These are phyloP conservation scores for Xyrauchen texanus DNA, from an alignment of 2,113 vertebrate species.

Conservation along the genomic window DNA sequence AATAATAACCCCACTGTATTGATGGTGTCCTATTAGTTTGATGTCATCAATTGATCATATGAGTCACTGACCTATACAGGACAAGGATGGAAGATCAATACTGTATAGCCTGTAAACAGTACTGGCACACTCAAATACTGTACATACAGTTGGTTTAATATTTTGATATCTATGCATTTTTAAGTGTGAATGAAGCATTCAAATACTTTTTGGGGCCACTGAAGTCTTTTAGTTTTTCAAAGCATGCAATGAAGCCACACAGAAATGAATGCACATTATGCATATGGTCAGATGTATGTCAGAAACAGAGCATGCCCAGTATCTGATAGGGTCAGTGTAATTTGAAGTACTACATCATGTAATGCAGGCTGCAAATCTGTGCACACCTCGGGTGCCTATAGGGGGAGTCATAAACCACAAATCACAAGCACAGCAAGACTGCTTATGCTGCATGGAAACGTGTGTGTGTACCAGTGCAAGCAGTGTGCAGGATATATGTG, in stretches of 20 bases:
- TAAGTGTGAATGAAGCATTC: too few species aligned
- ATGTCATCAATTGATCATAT: neutral
- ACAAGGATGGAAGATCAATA: neutral
- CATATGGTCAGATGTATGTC: too few species aligned
- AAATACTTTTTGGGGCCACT: too few species aligned
- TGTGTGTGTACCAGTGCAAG: too few species aligned
- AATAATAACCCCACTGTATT: neutral
- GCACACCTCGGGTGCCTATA: neutral
- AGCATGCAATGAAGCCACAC: too few species aligned
- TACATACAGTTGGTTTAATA: too few species aligned
- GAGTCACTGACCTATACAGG: conserved; percentile 7
- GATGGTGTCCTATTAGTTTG: neutral
- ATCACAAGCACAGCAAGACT: neutral
- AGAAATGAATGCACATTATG: too few species aligned
- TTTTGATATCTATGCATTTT: too few species aligned
- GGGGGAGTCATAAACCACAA: conserved; percentile 39
- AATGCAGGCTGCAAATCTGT: neutral
- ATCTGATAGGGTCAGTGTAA: neutral
- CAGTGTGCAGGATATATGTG: too few species aligned
- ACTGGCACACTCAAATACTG: too few species aligned
- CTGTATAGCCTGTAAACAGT: neutral
- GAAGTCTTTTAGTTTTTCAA: too few species aligned
- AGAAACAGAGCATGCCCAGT: too few species aligned
- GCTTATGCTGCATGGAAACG: neutral
- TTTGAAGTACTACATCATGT: conserved; percentile 17